Evolutionary conservation across 2,888 invertebrate species (phyloP).

Genomic region (Cataglyphis rosenhaueri): DNA sequence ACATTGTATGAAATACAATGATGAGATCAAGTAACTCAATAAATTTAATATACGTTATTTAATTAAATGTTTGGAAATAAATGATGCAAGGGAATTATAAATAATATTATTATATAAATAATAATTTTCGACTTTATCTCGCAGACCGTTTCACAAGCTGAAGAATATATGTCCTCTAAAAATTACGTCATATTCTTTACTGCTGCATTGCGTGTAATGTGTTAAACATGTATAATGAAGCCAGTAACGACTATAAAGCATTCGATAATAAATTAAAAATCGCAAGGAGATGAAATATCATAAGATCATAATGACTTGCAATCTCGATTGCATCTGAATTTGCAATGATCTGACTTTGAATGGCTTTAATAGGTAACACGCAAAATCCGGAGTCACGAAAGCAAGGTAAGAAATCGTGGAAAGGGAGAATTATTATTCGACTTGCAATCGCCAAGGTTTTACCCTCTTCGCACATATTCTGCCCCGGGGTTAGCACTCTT

Average conservation of each 20-base stretch:
- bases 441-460: constrained; percentile 70
- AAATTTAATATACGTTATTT: background rate
- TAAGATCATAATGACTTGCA: constrained; percentile 25
- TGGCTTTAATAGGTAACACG: constrained; percentile 45
- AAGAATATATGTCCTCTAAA: constrained; percentile 1
- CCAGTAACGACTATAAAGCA: background rate
- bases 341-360: constrained; percentile 23
- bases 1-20: background rate
- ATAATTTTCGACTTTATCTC: background rate
- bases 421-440: constrained; percentile 59
- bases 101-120: background rate
- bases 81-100: background rate
- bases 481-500: constrained; percentile 32
- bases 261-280: constrained; percentile 23
- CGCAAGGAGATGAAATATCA: background rate
- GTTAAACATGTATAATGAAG: background rate
- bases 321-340: constrained; percentile 34
- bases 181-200: constrained; percentile 3
- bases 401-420: constrained; percentile 28
- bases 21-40: background rate
- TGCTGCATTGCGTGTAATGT: background rate
- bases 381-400: constrained; percentile 36
- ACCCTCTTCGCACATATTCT: constrained; percentile 33
- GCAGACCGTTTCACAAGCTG: background rate
- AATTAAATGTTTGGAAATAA: background rate